Evolutionary conservation across 2,113 vertebrate species (phyloP).

Genomic region (Semnornis frantzii): DNA sequence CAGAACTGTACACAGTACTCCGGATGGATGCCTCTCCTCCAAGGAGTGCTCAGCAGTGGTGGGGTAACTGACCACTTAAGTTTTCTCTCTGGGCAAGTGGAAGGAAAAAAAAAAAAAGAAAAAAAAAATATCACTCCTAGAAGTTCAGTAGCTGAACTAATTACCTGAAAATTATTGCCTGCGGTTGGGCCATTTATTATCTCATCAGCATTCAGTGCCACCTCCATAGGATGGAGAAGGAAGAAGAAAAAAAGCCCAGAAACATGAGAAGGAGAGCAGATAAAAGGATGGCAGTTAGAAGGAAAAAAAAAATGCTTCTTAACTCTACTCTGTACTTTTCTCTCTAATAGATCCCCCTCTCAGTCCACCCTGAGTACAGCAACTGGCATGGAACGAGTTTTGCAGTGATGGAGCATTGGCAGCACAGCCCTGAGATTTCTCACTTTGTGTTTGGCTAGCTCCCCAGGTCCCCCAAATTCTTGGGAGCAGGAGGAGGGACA

Average conservation of each 20-base stretch:
- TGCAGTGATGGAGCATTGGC: background rate
- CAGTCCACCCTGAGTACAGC: background rate
- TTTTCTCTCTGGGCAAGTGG: slow-evolving; percentile 47
- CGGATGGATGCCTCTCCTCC: background rate
- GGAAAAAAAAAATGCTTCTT: slow-evolving; percentile 35
- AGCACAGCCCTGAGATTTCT: background rate
- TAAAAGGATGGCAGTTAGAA: slow-evolving; percentile 51
- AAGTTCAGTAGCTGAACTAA: slow-evolving; percentile 69
- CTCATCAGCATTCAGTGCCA: slow-evolving; percentile 52
- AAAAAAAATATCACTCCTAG: background rate
- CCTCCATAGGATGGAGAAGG: slow-evolving; percentile 38
- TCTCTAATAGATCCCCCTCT: slow-evolving; percentile 31
- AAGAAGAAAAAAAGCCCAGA: slow-evolving; percentile 28
- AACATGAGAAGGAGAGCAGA: slow-evolving; percentile 52
- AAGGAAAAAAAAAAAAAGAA: slow-evolving; percentile 12
- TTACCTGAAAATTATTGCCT: slow-evolving; percentile 69
- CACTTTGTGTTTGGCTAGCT: background rate
- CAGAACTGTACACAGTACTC: too few relatives aligned
- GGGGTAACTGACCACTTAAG: slow-evolving; percentile 41
- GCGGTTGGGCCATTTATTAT: slow-evolving; percentile 66
- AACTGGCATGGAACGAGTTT: slow-evolving; percentile 49
- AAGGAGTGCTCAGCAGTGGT: background rate
- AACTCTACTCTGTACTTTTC: slow-evolving; percentile 54
- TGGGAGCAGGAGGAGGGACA: background rate
- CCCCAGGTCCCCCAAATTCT: background rate